Base-by-base conservation (phyloP, 2,113 vertebrate species). In the Atrichornis clamosus region DNA sequence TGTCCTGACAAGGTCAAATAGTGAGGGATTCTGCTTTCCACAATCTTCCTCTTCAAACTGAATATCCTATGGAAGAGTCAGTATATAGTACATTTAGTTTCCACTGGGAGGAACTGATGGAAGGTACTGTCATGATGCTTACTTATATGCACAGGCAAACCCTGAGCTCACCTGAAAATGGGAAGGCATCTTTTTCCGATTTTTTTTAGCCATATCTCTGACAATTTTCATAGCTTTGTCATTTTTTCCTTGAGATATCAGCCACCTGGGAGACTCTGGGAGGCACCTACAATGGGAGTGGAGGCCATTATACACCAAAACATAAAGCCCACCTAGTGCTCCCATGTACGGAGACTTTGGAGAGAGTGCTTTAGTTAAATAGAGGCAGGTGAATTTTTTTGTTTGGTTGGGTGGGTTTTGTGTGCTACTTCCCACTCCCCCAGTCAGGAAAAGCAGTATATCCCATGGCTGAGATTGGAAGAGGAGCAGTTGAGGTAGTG, bases 251-350 rank as follows among this genome's bases (percentile, higher is more conserved):
- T 97, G 98, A 63, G 98, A 98, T 68, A 98, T 96, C 60, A 98
- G 91, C 98, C 98, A 98, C 42, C 98, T 97, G 8, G 98, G 98
- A 83, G 98, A 98, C 76, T 98, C 98, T 7, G 98, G 98, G 4
- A 98, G 82, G 62, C 96, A 98, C 98, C 98, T 96, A 35, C 52
- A 95, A 91, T 2, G 13, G 0, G 0, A 93, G 23, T 17, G 3
- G 49, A 68, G 44, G 23, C 10, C 77, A 21, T 72, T 78, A 85
- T 41, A 50, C 6, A 70, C 26, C 18, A 58, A 72, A 87, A 56
- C 30, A 47, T 18, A 47, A 68, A 52, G 7, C 6, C 20, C 6
- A 27, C 18, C 9, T 22, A n/a, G 18, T 21, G 6, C 6, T 81
- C 15, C 37, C 3, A 1, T 2, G 1, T 30, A 10, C 11, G 9